Evolutionary conservation across 2,113 vertebrate genomes (phyloP).

Genomic region (Sigmodon hispidus): DNA sequence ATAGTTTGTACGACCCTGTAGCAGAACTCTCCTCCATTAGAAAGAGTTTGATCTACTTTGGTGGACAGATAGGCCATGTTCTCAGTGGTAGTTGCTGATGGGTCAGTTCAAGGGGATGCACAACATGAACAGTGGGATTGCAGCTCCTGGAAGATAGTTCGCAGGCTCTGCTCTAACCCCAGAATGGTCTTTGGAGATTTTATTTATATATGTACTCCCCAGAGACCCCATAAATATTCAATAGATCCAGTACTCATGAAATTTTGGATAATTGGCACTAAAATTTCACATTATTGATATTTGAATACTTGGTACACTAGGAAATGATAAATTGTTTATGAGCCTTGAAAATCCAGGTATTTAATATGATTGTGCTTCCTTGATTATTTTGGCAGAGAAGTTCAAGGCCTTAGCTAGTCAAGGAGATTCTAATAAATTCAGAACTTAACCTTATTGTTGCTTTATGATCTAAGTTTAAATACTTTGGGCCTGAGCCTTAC

Average conservation of each 20-base stretch:
- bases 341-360: not conserved
- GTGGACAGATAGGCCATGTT: not conserved
- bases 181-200: not conserved
- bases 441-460: not conserved
- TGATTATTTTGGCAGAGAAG: not conserved
- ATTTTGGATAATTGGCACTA: conserved; percentile 3
- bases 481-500: not conserved
- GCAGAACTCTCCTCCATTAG: conserved; percentile 21
- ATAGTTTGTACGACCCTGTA: conserved; percentile 48
- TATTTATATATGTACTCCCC: not conserved
- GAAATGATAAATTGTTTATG: not conserved
- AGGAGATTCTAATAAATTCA: not conserved
- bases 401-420: not conserved
- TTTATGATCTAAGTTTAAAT: not conserved
- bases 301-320: not conserved
- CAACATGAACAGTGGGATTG: not conserved
- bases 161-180: not conserved
- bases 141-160: not conserved
- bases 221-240: not conserved
- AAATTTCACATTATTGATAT: not conserved
- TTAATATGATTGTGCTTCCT: not conserved
- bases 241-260: not conserved
- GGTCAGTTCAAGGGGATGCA: not conserved
- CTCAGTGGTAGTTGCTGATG: not conserved
- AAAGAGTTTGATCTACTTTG: conserved; percentile 22